Evolutionary conservation across 2,888 invertebrate species (phyloP), one percentile per base, ranked within the genome.

Genomic region (Venusia cambrica): DNA sequence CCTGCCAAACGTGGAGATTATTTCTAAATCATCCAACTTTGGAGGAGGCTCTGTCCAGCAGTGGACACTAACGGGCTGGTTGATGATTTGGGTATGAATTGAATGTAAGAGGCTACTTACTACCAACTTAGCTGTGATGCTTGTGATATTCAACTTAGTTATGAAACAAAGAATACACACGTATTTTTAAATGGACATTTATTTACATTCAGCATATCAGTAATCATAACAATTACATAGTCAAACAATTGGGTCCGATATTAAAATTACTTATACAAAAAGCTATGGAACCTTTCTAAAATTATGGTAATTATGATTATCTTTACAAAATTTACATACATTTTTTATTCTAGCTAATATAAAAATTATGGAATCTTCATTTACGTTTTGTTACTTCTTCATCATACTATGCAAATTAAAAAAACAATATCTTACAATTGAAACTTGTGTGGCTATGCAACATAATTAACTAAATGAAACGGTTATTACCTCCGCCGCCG

Each of bases 311-410:
- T 52, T 27, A 38, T 25, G 36, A 36, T 16, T 37, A 53, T 59
- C 66, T 78, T 73, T 81, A 83, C 83, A 84, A 83, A 81, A 83
- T 80, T 65, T 81, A 81, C 78, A 81, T 65, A 35, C 29, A 48
- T 47, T 40, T n/a, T n/a, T 32, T 41, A 44, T 35, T 68, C 72
- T 73, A 62, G 69, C 61, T 60, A 62, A 55, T 70, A 73, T 71
- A 78, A 74, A 73, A 77, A 71, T 67, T 74, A 76, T 75, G 76
- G 78, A 79, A 78, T 76, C 59, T 72, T 69, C 60, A 54, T 59
- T 57, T 55, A 8, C 8, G 25, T 25, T 29, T 22, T 15, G 4
- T 34, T 36, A 20, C 18, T 13, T 5, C 18, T 48, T 46, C n/a
- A n/a, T n/a, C n/a, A n/a, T n/a, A n/a, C n/a, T n/a, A n/a, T n/a